Conservation (phyloP, 2,888 invertebrate species). For the Pocota personata region DNA sequence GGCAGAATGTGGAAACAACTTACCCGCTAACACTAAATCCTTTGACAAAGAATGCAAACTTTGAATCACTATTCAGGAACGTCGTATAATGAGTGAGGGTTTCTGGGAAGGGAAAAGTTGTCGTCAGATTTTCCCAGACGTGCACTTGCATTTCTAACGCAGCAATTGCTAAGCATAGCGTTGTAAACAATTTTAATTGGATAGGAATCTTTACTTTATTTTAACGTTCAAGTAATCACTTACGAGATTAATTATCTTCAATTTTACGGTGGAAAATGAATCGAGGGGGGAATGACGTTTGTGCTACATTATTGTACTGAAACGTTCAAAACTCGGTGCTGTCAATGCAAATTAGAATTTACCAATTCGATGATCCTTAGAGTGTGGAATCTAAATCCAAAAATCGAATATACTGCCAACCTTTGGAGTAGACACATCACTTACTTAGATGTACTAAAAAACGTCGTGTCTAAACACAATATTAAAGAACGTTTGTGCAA, state of each 20-base stretch:
- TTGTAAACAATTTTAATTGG: constrained; percentile 38
- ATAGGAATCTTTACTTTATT: constrained; percentile 16
- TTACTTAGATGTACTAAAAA: too few relatives aligned
- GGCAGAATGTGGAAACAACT: not conserved
- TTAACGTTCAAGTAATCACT: constrained; percentile 20
- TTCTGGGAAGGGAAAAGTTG: not conserved
- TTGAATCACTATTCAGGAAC: not conserved
- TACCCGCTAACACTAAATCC: not conserved
- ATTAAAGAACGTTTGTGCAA: too few relatives aligned
- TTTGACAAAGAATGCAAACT: constrained; percentile 23
- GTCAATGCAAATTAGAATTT: not conserved
- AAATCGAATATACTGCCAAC: not conserved
- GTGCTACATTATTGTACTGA: not conserved
- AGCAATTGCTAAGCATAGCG: not conserved
- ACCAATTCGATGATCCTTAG: not conserved
- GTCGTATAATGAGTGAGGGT: not conserved
- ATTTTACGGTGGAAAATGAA: not conserved
- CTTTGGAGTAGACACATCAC: too few relatives aligned
- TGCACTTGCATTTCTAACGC: constrained; percentile 25
- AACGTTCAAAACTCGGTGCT: not conserved
- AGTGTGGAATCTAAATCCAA: not conserved
- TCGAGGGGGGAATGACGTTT: not conserved
- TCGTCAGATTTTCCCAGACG: constrained; percentile 14
- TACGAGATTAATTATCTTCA: constrained; percentile 17
- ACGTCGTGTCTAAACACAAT: too few relatives aligned